Percentiles rank a stretch among this genome's conserved stretches.
phyloP scores from a whole-genome alignment of 2,113 vertebrate genomes.

The Vulpes vulpes region DNA sequence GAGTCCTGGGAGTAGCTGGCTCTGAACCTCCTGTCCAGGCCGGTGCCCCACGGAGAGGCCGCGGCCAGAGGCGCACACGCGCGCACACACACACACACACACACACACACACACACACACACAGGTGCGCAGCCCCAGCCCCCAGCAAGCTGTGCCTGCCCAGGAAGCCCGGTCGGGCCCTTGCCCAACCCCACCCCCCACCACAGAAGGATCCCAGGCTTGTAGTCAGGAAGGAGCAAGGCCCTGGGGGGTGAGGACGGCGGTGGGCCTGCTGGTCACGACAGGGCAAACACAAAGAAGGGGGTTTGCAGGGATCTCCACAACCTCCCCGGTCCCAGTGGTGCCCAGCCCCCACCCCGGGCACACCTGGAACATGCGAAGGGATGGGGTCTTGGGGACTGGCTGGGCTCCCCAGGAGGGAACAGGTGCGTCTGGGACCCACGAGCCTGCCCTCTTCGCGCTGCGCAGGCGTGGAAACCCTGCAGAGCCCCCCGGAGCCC shows the following conservation, averaged over 20 bases:
- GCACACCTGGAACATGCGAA: no score
- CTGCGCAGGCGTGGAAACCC: accelerated
- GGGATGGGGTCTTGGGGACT: background rate
- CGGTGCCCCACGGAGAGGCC: background rate
- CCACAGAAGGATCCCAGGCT: background rate
- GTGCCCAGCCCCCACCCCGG: background rate
- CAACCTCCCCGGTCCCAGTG: background rate
- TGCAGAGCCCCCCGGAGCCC: background rate
- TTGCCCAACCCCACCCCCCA: background rate
- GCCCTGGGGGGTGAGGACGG: background rate
- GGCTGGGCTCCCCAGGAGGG: background rate
- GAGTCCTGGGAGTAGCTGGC: no score
- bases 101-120: background rate
- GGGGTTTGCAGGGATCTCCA: no score
- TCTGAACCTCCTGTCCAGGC: no score
- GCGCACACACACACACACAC: no score
- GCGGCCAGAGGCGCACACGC: background rate
- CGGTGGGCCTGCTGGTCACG: background rate
- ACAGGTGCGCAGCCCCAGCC: accelerated
- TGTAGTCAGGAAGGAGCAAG: background rate
- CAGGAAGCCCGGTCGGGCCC: background rate
- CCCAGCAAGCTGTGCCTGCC: background rate
- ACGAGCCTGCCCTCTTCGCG: background rate
- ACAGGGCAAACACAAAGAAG: background rate
- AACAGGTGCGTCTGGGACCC: accelerated